Base-by-base conservation (phyloP, 2,888 invertebrate genomes). In the Caenorhabditis imperialis region DNA sequence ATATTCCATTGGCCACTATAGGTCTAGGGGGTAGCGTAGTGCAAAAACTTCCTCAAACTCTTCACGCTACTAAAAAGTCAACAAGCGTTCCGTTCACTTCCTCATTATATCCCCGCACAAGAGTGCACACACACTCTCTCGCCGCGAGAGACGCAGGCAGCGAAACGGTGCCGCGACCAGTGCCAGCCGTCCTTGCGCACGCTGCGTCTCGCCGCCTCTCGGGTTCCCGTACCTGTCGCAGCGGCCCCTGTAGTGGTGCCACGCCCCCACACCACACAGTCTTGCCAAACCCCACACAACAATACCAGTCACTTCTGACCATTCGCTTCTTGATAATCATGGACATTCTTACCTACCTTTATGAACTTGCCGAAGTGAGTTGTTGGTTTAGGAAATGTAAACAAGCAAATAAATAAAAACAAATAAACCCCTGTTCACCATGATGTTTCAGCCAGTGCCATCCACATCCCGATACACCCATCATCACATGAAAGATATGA, bases 361-460 rank as follows among this genome's bases (percentile, higher is more conserved):
- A 73, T 61, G 67, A 67, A 44, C 61, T 73, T 37, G 65, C 65
- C 18, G 73, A 42, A 44, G 40, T 55, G 33, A 18, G 16, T 4
- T 5, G 20, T 35, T 51, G 6, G 33, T 16, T 4, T 35, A 12
- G 16, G 33, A 44, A 20, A 3, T 8, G 14, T 12, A 40, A n/a
- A n/a, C 30, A 5, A 18, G 27, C 1, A 16, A 12, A 35, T 22
- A n/a, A 23, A 22, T 51, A 37, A 33, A 35, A 22, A 23, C 20
- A 7, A n/a, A 35, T 47, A 20, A 10, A 16, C 3, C 27, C n/a
- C 27, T 3, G 5, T 40, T 5, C 42, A 20, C 33, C 20, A 25
- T 18, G 8, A 27, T 16, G 47, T 79, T 79, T 63, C 72, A 79
- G 79, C 79, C 79, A 58, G 79, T 79, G 45, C 79, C 79, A 58